phyloP scores from a whole-genome alignment of 2,888 invertebrate species.

The Hypsopygia costalis region DNA sequence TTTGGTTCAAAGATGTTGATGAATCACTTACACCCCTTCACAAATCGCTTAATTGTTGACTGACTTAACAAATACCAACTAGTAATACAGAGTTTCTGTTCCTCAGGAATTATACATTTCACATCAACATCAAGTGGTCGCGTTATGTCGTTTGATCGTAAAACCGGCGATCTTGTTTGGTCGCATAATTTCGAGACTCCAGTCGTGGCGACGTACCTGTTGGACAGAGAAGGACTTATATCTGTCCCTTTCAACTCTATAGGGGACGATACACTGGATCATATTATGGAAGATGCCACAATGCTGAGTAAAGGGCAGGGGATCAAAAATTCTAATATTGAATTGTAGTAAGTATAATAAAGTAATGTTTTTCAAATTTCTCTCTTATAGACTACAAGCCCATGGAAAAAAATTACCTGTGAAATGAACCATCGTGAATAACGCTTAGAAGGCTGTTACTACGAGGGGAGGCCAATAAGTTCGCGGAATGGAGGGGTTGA shows the following conservation, averaged over 20 bases:
- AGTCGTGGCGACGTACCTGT: conserved; percentile 92
- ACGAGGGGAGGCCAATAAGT: no score
- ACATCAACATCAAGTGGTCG: conserved; percentile 94
- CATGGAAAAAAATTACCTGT: no score
- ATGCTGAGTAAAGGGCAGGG: conserved; percentile 78
- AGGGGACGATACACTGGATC: conserved; percentile 90
- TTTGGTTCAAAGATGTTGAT: no score
- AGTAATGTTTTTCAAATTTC: no score
- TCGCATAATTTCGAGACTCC: conserved; percentile 93
- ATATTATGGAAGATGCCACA: conserved; percentile 82
- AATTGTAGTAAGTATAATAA: conserved; percentile 77
- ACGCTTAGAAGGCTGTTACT: no score
- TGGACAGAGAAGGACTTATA: conserved; percentile 88
- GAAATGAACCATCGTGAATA: no score
- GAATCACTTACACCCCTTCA: no score
- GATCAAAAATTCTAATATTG: conserved; percentile 80
- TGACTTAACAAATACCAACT: no score
- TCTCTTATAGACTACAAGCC: no score
- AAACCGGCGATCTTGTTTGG: conserved; percentile 92
- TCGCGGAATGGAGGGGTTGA: no score
- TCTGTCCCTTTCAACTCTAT: conserved; percentile 94
- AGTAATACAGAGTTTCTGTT: no score
- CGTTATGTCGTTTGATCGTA: conserved; percentile 91
- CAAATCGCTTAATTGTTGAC: no score
- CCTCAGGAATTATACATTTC: conserved; percentile 90